Evolutionary conservation across 2,888 invertebrate species (phyloP).

Genomic region (Unio pictorum): DNA sequence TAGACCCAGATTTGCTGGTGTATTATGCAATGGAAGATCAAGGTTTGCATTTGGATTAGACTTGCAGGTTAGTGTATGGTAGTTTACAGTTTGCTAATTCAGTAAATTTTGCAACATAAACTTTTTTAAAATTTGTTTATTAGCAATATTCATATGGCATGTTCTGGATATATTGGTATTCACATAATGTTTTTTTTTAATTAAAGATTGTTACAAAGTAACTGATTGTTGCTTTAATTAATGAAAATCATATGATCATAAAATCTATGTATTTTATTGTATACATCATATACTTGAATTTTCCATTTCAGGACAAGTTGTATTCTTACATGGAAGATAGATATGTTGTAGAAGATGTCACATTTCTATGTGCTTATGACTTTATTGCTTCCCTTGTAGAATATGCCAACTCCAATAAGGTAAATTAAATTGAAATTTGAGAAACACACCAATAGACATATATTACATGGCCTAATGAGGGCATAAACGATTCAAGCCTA

Average conservation of each 20-base stretch:
- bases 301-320: constrained; percentile 58
- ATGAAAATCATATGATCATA: background rate
- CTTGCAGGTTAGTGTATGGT: too few species aligned
- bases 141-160: too few species aligned
- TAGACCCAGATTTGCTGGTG: too few species aligned
- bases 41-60: too few species aligned
- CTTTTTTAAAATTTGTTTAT: too few species aligned
- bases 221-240: background rate
- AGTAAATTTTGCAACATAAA: too few species aligned
- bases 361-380: constrained; percentile 63
- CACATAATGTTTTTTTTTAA: background rate
- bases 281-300: background rate
- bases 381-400: constrained; percentile 60
- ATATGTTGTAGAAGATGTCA: constrained; percentile 63
- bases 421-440: constrained; percentile 13
- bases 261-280: background rate
- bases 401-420: constrained; percentile 57
- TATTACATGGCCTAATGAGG: too few species aligned
- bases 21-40: too few species aligned
- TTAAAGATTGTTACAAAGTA: background rate
- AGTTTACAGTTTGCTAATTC: too few species aligned
- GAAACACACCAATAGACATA: too few species aligned
- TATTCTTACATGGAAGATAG: constrained; percentile 63
- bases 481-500: too few species aligned
- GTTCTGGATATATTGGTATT: too few species aligned